Evolutionary conservation across 2,113 vertebrate genomes (phyloP).

Genomic region (Natator depressus): DNA sequence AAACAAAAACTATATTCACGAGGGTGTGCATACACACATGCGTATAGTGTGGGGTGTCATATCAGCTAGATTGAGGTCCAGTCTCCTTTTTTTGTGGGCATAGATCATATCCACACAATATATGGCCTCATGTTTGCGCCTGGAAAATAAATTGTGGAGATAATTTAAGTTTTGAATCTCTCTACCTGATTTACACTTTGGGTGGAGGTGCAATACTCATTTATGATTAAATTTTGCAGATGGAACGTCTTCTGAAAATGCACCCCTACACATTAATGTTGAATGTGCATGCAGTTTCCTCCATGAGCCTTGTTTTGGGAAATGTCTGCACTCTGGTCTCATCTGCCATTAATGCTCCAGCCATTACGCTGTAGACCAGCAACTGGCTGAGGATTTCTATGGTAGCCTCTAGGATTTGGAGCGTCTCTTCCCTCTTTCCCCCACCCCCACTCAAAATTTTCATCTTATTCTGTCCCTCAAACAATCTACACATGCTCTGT

Average conservation of each 20-base stretch:
- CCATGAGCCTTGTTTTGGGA: not conserved
- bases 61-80: conserved; percentile 29
- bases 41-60: conserved; percentile 7
- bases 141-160: not conserved
- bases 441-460: not conserved
- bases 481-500: fast-evolving
- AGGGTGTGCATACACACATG: conserved; percentile 19
- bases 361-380: not conserved
- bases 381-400: not conserved
- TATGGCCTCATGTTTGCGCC: conserved; percentile 25
- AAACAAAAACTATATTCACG: conserved; percentile 28
- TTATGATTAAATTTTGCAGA: conserved; percentile 10
- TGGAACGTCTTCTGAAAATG: conserved; percentile 9
- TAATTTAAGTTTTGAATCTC: not conserved
- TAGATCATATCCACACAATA: conserved; percentile 6
- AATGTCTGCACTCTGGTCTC: not conserved
- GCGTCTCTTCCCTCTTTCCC: too few relatives aligned
- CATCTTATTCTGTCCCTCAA: not conserved
- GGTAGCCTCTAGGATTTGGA: not conserved
- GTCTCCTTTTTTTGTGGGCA: not conserved
- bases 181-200: not conserved
- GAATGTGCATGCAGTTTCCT: not conserved
- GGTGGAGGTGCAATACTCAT: conserved; percentile 19
- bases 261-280: not conserved
- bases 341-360: not conserved